Evolutionary conservation across 2,113 vertebrate genomes (phyloP), one percentile per base, ranked within the genome.

Genomic region (Pomatostomus ruficeps): DNA sequence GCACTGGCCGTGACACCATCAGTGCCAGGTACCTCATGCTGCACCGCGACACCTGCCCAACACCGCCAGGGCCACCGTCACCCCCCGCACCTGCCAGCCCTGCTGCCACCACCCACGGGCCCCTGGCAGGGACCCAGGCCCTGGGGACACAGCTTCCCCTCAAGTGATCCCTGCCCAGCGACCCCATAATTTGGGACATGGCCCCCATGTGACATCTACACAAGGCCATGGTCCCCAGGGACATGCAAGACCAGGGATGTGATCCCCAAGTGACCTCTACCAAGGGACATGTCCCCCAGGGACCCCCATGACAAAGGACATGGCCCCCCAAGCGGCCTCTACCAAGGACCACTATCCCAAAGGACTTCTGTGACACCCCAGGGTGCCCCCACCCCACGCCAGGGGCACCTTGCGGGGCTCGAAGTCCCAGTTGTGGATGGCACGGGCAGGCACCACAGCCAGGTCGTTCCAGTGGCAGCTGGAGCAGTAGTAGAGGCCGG

Each of bases 401-500:
- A 8, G 38, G 65, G 52, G 49, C 97, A 99, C 99, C 99, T 99
- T 99, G 83, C 98, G 98, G 3, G 98, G 98, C 92, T 99, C 99
- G 8, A 99, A 99, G 96, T 99, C 99, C 99, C 99, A 99, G 98
- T 99, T 99, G 98, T 99, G 99, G 87, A 99, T 99, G 85, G 99
- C 99, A 0, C 99, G 98, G 16, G 99, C 99, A 0, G 99, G 99
- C 87, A 99, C 97, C 58, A 99, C 95, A 0, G 99, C 99, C 11
- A 98, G 97, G 97, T 99, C 99, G 1, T 99, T 99, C 99, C 99
- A 99, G 97, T 99, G 99, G 95, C 99, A 99, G 89, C 98, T 99
- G 97, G 98, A 98, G 97, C 99, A 99, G 97, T 99, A 99, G 97
- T 99, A 99, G 93, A 99, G 99, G 46, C 99, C 99, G 0, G 99